Conservation (phyloP, 92 coral and sea anemone species). For the Epizoanthus illoricatus region DNA sequence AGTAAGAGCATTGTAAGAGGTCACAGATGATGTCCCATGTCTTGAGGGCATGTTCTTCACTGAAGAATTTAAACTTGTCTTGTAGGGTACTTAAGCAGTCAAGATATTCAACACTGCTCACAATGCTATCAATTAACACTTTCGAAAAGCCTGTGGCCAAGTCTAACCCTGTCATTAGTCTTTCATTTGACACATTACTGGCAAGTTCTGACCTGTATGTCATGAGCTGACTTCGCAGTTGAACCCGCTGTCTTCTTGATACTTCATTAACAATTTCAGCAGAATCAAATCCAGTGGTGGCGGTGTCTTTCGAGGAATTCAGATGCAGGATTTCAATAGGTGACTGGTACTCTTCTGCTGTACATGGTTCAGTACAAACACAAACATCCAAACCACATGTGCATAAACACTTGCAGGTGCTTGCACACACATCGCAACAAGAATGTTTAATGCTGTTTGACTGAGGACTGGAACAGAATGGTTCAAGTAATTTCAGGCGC, state of each 20-base stretch:
- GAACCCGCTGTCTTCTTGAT: neutral
- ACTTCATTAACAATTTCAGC: too few species aligned
- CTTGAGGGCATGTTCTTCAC: slow-evolving; percentile 29
- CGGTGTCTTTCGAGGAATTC: neutral
- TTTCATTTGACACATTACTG: slow-evolving; percentile 41
- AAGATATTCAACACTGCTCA: slow-evolving; percentile 12
- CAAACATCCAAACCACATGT: neutral
- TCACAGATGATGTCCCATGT: slow-evolving; percentile 33
- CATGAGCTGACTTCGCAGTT: neutral
- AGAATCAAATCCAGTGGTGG: too few species aligned
- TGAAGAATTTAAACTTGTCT: slow-evolving; percentile 22
- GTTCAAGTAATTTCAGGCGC: slow-evolving; percentile 24
- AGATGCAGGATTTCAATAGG: neutral
- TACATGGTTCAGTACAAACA: slow-evolving; percentile 5
- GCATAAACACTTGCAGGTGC: slow-evolving; percentile 27
- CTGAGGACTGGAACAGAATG: slow-evolving; percentile 29
- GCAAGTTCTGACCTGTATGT: slow-evolving; percentile 38
- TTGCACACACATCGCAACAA: slow-evolving; percentile 50
- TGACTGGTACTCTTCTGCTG: too few species aligned
- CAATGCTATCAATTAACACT: slow-evolving; percentile 32
- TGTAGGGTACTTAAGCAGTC: slow-evolving; percentile 20
- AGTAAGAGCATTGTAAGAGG: neutral
- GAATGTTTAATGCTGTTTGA: neutral
- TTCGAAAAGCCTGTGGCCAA: slow-evolving; percentile 49
- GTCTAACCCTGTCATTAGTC: slow-evolving; percentile 46